A percentile compares a stretch with the other conserved stretches of the same genome.
These are phyloP conservation scores for Psittacula echo DNA, from an alignment of 2,797 vertebrate species.

Conservation along the genomic window DNA sequence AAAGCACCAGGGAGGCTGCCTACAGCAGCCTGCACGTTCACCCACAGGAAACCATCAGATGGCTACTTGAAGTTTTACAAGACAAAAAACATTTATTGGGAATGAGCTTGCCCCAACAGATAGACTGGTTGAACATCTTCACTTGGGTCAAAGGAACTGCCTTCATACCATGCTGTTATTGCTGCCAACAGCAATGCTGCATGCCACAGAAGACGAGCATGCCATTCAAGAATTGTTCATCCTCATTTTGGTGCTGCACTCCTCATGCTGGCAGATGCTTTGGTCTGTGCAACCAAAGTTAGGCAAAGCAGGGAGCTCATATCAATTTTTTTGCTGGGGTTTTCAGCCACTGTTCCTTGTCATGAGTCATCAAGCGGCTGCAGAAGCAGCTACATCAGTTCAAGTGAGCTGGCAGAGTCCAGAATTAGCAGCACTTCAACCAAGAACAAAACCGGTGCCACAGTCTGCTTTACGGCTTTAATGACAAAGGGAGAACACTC, in stretches of 20 bases:
- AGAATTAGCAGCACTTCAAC: background rate
- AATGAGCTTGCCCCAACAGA: background rate
- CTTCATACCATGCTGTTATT: rapidly evolving
- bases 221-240: background rate
- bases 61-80: background rate
- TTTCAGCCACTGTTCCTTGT: background rate
- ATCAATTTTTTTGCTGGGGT: background rate
- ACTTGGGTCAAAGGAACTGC: background rate
- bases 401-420: background rate
- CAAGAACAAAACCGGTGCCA: background rate
- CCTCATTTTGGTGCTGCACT: background rate
- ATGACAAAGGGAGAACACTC: background rate
- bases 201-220: background rate
- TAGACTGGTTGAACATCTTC: rapidly evolving
- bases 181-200: rapidly evolving
- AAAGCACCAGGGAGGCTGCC: background rate
- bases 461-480: background rate
- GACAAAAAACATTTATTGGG: background rate
- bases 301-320: background rate
- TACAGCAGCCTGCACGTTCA: background rate
- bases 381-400: background rate
- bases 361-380: background rate
- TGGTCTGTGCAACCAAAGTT: background rate
- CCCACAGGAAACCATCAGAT: background rate
- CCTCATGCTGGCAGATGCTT: background rate